A percentile compares a stretch with the other conserved stretches of the same genome.
Conservation (phyloP, 2,797 vertebrate genomes). For the Otolemur crassicaudatus region DNA sequence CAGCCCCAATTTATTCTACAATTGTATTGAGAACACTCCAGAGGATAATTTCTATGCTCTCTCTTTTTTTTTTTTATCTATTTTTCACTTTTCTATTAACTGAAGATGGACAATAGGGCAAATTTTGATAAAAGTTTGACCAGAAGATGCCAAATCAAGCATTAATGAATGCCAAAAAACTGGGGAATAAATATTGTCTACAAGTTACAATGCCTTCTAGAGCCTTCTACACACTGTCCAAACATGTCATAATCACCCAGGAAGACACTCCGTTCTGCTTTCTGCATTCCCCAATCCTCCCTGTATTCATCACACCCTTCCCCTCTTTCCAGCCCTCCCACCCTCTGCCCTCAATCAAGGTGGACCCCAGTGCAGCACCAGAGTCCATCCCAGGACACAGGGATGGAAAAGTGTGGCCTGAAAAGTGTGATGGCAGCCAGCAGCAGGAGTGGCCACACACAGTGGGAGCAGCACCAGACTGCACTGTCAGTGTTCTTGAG, state of each 20-base stretch:
- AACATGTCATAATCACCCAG: neutral
- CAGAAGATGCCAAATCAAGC: neutral
- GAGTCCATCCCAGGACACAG: neutral
- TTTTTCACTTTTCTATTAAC: slow-evolving; percentile 13
- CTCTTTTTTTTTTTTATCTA: slow-evolving; percentile 28
- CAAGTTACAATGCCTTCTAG: neutral
- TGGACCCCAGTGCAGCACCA: neutral
- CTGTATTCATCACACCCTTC: neutral
- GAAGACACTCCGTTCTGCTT: neutral
- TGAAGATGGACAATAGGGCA: neutral
- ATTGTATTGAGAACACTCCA: neutral
- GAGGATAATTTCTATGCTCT: neutral
- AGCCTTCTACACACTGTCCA: neutral
- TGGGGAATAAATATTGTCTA: neutral
- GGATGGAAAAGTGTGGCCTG: too few relatives aligned
- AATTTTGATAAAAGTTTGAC: slow-evolving; percentile 5
- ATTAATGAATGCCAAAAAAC: neutral
- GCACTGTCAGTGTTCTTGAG: too few relatives aligned
- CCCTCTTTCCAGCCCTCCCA: neutral
- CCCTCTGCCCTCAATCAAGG: neutral
- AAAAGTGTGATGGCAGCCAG: neutral
- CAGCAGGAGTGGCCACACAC: neutral
- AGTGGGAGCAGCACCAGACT: rapidly evolving
- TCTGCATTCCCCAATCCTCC: neutral
- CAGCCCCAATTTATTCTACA: neutral